These are phyloP conservation scores for Chelonoidis abingdonii DNA, from an alignment of 2,113 vertebrate species.

Conservation along the genomic window DNA sequence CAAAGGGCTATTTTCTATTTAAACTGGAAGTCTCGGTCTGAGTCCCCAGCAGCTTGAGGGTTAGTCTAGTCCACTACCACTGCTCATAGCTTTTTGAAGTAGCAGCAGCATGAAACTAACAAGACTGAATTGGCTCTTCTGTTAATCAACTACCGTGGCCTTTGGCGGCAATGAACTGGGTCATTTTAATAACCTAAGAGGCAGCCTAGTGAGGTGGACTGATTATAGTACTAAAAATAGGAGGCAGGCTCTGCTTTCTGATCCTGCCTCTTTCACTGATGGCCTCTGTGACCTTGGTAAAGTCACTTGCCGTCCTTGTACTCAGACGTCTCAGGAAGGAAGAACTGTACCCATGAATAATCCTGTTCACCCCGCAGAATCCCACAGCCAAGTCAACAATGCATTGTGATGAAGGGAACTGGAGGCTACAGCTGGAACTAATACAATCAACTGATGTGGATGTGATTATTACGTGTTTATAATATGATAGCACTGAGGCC, in stretches of 20 bases:
- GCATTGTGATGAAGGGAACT: neutral
- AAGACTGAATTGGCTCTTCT: constrained; percentile 11
- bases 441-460: neutral
- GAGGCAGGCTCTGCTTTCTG: neutral
- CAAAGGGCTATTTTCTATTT: constrained; percentile 31
- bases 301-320: neutral
- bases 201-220: neutral
- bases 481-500: neutral
- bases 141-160: neutral
- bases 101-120: constrained; percentile 34
- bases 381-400: neutral
- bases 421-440: neutral
- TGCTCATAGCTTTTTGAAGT: constrained; percentile 16
- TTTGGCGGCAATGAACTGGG: neutral
- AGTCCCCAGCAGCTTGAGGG: constrained; percentile 43
- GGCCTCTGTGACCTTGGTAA: neutral
- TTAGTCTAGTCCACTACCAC: neutral
- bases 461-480: neutral
- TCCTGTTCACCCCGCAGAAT: neutral
- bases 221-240: rapidly evolving
- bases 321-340: neutral
- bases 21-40: constrained; percentile 36
- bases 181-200: neutral
- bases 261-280: neutral
- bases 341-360: neutral